Percentiles rank a stretch among this genome's conserved stretches.
These are phyloP conservation scores for Scaptomyza pallida DNA, from an alignment of 1,140 invertebrate species.

Conservation along the genomic window DNA sequence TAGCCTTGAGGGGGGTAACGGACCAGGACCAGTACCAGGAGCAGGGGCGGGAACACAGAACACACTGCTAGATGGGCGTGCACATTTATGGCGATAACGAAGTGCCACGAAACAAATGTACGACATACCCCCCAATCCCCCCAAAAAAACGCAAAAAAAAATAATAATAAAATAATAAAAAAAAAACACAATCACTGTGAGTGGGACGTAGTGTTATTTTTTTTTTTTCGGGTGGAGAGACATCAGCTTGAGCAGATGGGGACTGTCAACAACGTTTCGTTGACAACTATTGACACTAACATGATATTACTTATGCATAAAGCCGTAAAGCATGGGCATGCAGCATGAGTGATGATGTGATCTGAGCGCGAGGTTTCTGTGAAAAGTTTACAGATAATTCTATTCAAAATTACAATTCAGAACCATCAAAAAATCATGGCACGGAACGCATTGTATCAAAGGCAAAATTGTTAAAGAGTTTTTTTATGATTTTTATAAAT, in stretches of 20 bases:
- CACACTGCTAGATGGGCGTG: conserved; percentile 37
- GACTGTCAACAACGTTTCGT: conserved; percentile 65
- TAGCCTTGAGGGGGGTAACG: conserved; percentile 20
- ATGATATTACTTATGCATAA: conserved; percentile 77
- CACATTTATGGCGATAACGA: conserved; percentile 50
- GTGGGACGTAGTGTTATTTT: conserved; percentile 16
- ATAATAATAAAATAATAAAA: conserved; percentile 42
- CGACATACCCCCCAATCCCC: no score
- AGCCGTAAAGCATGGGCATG: conserved; percentile 48
- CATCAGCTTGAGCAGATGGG: conserved; percentile 36
- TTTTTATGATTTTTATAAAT: no score
- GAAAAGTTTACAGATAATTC: not conserved
- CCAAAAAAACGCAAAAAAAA: conserved; percentile 26
- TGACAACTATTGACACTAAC: conserved; percentile 76
- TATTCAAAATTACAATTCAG: no score
- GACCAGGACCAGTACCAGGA: not conserved
- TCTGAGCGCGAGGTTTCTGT: conserved; percentile 9
- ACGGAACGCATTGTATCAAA: no score
- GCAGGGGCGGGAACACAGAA: not conserved
- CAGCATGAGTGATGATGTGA: conserved; percentile 37
- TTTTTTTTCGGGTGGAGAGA: conserved; percentile 12
- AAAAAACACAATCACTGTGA: conserved; percentile 33
- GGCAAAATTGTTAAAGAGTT: no score
- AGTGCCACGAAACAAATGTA: conserved; percentile 59
- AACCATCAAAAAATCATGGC: no score